Evolutionary conservation across 2,888 invertebrate species (phyloP).

Genomic region (Patella caerulea): DNA sequence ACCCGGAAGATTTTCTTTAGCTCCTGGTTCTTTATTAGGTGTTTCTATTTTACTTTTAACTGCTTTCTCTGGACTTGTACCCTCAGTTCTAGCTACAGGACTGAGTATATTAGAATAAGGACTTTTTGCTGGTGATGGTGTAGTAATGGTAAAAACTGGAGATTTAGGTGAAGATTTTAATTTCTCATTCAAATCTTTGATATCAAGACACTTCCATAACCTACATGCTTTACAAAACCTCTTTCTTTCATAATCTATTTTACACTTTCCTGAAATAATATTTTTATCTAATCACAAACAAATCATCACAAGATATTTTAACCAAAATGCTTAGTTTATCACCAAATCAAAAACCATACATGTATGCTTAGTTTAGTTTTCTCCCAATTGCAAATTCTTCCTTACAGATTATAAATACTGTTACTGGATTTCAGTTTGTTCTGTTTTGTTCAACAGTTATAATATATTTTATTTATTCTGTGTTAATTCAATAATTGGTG

Average conservation of each 20-base stretch:
- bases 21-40: background rate
- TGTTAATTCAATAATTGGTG: too few species aligned
- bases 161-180: background rate
- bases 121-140: background rate
- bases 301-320: background rate
- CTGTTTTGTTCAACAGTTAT: background rate
- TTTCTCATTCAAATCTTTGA: constrained; percentile 4
- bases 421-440: background rate
- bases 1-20: constrained; percentile 11
- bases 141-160: background rate
- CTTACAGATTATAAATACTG: background rate
- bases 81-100: background rate
- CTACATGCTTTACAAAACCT: constrained; percentile 84
- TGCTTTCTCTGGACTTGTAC: background rate
- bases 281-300: background rate
- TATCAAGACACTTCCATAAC: constrained; percentile 81
- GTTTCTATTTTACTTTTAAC: background rate
- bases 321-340: background rate
- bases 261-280: constrained; percentile 39
- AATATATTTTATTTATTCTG: background rate
- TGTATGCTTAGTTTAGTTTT: background rate
- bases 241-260: constrained; percentile 30
- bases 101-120: background rate
- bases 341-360: background rate
- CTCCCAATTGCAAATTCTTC: background rate